Conservation (phyloP, 2,888 invertebrate genomes). For the Polyommatus iphigenia region DNA sequence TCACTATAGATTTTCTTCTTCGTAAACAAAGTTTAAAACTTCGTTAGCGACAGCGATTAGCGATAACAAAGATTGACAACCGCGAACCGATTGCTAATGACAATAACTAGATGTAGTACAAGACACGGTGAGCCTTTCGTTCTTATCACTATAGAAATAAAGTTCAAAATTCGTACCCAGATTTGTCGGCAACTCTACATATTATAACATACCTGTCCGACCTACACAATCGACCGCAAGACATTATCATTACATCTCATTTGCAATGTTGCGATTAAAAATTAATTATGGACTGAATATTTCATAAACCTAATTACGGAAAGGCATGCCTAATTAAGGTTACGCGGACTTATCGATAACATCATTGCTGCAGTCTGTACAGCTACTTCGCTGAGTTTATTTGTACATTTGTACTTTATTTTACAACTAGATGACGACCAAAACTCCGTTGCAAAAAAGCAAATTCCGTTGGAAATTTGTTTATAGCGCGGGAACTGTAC, state of each 20-base stretch:
- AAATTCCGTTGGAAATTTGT: too few relatives aligned
- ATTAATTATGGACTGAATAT: background rate
- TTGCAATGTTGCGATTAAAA: conserved; percentile 14
- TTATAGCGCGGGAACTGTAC: too few relatives aligned
- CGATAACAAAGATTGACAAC: background rate
- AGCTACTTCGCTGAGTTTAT: background rate
- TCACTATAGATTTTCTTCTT: background rate
- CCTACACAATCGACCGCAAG: conserved; percentile 10
- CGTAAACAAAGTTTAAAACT: background rate
- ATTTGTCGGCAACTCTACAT: background rate
- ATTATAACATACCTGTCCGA: conserved; percentile 9
- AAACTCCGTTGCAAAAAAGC: too few relatives aligned
- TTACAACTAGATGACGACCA: too few relatives aligned
- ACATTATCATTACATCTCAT: conserved; percentile 13
- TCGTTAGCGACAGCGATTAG: background rate
- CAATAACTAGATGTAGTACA: background rate
- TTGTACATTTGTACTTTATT: too few relatives aligned
- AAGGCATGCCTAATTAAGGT: conserved; percentile 18
- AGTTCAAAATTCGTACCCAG: background rate
- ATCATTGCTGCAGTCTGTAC: background rate
- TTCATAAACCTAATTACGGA: conserved; percentile 17
- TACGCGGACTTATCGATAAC: conserved; percentile 9
- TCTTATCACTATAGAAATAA: background rate
- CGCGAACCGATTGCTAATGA: background rate
- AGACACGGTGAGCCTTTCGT: background rate